Conservation (phyloP, 2,797 vertebrate species). For the Limnodromus scolopaceus region DNA sequence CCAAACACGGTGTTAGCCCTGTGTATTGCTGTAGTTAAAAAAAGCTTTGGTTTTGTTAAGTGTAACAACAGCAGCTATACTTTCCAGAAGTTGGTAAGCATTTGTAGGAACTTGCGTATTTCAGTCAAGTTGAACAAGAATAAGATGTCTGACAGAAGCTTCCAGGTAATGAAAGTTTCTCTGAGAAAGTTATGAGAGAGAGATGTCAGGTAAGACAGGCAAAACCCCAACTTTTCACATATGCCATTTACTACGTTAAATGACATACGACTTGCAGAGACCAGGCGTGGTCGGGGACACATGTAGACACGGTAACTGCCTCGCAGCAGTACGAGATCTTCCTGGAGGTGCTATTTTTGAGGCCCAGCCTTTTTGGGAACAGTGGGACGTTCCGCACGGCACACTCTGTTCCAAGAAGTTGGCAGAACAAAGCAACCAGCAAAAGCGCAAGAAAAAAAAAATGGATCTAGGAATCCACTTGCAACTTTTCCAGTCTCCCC, state of each 20-base stretch:
- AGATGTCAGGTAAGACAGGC: not conserved
- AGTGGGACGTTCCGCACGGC: not conserved
- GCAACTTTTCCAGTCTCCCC: not conserved
- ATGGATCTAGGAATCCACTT: not conserved
- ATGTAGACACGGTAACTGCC: not conserved
- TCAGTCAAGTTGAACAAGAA: not conserved
- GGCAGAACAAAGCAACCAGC: conserved; percentile 43
- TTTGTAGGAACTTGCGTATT: not conserved
- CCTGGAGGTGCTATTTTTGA: not conserved
- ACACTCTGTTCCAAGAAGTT: not conserved
- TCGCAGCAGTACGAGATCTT: not conserved
- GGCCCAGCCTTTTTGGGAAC: not conserved
- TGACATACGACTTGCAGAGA: not conserved
- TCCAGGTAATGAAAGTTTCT: not conserved
- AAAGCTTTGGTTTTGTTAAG: not conserved
- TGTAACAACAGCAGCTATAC: not conserved
- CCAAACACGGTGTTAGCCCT: not conserved
- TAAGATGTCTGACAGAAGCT: not conserved
- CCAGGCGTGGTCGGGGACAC: not conserved
- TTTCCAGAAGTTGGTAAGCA: not conserved
- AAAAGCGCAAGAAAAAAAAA: not conserved
- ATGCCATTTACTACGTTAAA: rapidly evolving
- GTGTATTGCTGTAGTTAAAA: not conserved
- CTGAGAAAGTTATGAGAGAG: not conserved
- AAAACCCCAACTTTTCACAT: not conserved